Evolutionary conservation across 1,140 invertebrate genomes (phyloP).

Genomic region (Thaumatotibia leucotreta): DNA sequence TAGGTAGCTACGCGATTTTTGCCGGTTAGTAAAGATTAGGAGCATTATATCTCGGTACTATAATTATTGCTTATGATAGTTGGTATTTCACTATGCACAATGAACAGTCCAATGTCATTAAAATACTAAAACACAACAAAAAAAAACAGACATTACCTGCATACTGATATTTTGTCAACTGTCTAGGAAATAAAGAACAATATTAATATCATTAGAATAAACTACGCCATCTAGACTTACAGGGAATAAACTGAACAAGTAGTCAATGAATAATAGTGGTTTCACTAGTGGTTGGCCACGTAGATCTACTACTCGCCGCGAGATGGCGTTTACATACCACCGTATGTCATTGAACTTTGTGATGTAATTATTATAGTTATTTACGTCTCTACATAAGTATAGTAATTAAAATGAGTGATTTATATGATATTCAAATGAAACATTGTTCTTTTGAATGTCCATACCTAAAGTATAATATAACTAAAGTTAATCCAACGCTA

Average conservation of each 20-base stretch:
- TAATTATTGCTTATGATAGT: no score
- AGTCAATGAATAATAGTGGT: not conserved
- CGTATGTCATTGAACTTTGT: not conserved
- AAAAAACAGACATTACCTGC: no score
- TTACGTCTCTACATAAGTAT: not conserved
- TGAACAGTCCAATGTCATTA: no score
- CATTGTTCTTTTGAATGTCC: not conserved
- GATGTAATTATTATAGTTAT: not conserved
- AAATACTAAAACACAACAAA: no score
- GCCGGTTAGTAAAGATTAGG: no score
- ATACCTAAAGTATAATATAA: no score
- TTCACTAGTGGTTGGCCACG: not conserved
- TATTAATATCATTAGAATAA: not conserved
- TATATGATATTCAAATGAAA: not conserved
- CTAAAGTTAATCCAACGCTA: not conserved
- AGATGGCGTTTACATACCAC: not conserved
- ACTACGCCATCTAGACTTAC: not conserved
- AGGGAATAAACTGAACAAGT: not conserved
- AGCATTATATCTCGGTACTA: no score
- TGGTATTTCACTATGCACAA: no score
- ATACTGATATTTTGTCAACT: no score
- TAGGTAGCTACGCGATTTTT: not conserved
- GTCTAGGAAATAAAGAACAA: no score
- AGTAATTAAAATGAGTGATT: not conserved
- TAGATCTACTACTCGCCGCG: slow-evolving; percentile 5